phyloP scores from a whole-genome alignment of 1,140 invertebrate genomes.

The Manduca sexta region DNA sequence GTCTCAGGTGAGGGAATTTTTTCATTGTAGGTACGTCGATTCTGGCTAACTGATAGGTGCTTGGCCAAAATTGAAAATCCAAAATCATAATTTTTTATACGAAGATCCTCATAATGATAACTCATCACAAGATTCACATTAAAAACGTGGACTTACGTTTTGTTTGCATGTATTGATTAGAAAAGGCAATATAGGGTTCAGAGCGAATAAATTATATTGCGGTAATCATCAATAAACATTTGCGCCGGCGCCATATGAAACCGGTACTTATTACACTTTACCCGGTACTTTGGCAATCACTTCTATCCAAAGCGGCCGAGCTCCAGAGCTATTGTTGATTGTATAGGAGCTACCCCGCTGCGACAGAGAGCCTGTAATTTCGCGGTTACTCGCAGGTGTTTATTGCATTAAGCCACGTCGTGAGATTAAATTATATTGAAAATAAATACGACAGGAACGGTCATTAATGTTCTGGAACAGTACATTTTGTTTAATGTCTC shows the following conservation, averaged over 20 bases:
- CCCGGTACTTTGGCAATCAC: conserved; percentile 65
- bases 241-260: conserved; percentile 19
- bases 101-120: no score
- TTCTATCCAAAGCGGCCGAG: conserved; percentile 22
- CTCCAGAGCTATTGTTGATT: conserved; percentile 38
- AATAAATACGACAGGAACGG: conserved; percentile 7
- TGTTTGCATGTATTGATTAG: no score
- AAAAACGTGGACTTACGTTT: no score
- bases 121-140: no score
- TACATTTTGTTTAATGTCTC: not conserved
- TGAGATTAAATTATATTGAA: conserved; percentile 13
- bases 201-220: not conserved
- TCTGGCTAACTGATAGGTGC: no score
- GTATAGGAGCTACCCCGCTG: conserved; percentile 39
- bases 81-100: no score
- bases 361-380: conserved; percentile 53
- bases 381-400: conserved; percentile 59
- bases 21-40: no score
- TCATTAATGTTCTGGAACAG: conserved; percentile 6
- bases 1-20: no score
- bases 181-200: not conserved
- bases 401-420: conserved; percentile 31
- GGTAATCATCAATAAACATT: conserved; percentile 38
- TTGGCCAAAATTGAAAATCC: no score
- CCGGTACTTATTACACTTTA: conserved; percentile 52